Base-by-base conservation (phyloP, 2,888 invertebrate genomes). In the Malthinus seriepunctatus region DNA sequence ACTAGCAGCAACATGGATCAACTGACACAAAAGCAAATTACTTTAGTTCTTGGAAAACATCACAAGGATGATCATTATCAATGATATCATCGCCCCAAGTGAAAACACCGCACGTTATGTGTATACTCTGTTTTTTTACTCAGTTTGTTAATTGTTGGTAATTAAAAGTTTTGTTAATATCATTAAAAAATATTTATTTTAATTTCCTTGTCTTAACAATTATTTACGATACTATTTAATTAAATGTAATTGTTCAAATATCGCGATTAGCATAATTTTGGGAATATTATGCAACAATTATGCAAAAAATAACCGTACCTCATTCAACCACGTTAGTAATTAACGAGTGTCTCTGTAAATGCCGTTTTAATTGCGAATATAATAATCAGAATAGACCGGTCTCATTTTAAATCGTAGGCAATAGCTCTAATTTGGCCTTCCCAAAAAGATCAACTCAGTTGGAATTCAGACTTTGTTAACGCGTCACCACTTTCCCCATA, bases 61-160 rank as follows among this genome's bases (percentile, higher is more conserved):
- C 55, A 45, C 70, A 69, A 70, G 70, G 70, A 53, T 65, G 60
- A 63, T 69, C 69, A 69, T 69, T 69, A 70, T 69, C 70, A 68
- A 63, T 67, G 68, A 70, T 70, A 70, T 69, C 69, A 67, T 65
- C 68, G 59, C 45, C 46, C 12, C 44, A 12, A 52, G 52, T 31
- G 37, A 15, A 42, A 42, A 42, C 15, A 42, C 39, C 39, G 39
- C 39, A 42, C 23, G 23, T 23, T 23, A 5, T 42, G 39, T 23
- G 39, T 15, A n/a, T n/a, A n/a, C n/a, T n/a, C n/a, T n/a, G n/a
- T n/a, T n/a, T 42, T 15, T 42, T 42, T 23, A 11, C 6, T 42
- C 23, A 42, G 14, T 42, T 15, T 15, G 39, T n/a, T 14, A 42
- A 42, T n/a, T 15, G 15, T 42, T 42, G 15, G 39, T 42, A 42